Conservation (phyloP, 2,888 invertebrate genomes). For the Amaurobius ferox region DNA sequence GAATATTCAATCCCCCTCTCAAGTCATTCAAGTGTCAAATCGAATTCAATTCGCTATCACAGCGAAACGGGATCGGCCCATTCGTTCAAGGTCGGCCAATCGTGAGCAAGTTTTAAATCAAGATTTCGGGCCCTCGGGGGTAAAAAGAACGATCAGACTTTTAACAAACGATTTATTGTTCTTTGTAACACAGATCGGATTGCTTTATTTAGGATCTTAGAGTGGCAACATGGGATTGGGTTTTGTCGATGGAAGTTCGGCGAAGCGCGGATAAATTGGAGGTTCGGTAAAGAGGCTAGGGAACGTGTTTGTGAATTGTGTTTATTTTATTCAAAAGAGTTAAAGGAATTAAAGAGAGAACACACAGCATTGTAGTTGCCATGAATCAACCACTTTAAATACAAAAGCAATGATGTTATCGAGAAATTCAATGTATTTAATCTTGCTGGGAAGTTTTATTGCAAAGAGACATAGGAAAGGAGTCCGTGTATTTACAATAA, state of each 20-base stretch:
- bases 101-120: slow-evolving; percentile 32
- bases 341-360: no score
- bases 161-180: slow-evolving; percentile 54
- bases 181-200: slow-evolving; percentile 23
- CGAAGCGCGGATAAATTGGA: neutral
- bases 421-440: no score
- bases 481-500: no score
- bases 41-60: slow-evolving; percentile 41
- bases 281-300: neutral
- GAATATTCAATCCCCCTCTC: slow-evolving; percentile 26
- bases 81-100: slow-evolving; percentile 48
- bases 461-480: no score
- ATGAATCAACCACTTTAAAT: no score
- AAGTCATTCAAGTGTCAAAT: slow-evolving; percentile 62
- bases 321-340: no score
- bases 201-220: slow-evolving; percentile 13
- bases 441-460: no score
- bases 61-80: slow-evolving; percentile 32
- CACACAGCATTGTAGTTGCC: no score
- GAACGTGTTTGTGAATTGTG: neutral
- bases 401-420: no score
- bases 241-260: neutral
- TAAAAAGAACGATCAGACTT: slow-evolving; percentile 11
- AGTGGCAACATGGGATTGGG: neutral
- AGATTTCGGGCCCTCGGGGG: slow-evolving; percentile 22